phyloP scores from a whole-genome alignment of 2,113 vertebrate species.

The Lamprotornis superbus region DNA sequence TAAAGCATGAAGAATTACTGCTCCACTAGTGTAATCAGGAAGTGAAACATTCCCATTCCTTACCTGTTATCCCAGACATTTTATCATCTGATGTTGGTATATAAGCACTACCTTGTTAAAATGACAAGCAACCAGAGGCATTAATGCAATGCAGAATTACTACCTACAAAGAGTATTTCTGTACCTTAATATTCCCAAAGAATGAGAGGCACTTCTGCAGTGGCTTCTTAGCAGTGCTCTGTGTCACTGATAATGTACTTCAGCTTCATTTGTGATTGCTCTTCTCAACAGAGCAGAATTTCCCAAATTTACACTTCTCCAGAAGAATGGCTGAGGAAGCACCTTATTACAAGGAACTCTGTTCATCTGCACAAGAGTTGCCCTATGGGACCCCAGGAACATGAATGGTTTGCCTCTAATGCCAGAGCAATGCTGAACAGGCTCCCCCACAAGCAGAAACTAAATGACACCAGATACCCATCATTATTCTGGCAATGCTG shows the following conservation, averaged over 20 bases:
- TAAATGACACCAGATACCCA: fast-evolving
- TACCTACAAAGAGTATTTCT: neutral
- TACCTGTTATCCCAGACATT: neutral
- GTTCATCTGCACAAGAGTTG: neutral
- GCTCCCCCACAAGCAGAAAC: neutral
- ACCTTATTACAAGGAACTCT: neutral
- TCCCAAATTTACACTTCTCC: neutral
- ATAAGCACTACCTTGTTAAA: neutral
- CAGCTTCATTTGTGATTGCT: neutral
- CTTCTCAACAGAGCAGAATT: neutral
- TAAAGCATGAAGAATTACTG: neutral
- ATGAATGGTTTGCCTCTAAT: neutral
- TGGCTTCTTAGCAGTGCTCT: neutral
- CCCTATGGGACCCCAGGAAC: neutral
- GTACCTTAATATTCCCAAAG: neutral
- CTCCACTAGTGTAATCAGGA: neutral
- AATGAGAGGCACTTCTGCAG: neutral
- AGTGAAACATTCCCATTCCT: neutral
- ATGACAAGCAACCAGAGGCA: neutral
- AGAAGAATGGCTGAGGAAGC: neutral
- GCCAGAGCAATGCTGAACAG: neutral
- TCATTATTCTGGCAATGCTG: neutral
- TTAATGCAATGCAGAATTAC: neutral
- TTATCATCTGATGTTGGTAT: neutral
- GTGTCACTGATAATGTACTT: neutral